phyloP scores from a whole-genome alignment of 2,888 invertebrate species.

The Adelognathus sp. region DNA sequence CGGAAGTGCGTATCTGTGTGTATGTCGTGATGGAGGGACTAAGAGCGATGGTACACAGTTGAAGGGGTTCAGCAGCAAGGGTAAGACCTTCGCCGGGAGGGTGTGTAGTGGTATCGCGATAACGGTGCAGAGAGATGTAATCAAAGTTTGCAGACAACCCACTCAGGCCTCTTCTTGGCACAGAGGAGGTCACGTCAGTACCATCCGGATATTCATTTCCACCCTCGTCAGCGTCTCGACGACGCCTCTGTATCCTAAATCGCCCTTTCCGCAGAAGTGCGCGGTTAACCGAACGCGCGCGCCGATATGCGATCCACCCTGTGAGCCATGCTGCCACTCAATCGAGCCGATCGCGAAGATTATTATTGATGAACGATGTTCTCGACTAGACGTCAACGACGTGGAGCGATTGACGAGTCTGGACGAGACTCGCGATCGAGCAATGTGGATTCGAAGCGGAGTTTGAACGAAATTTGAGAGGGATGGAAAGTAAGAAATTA shows the following conservation, averaged over 20 bases:
- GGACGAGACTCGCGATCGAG: too few relatives aligned
- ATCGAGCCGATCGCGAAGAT: conserved; percentile 11
- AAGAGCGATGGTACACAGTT: conserved; percentile 21
- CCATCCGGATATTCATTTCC: conserved; percentile 69
- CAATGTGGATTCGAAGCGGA: too few relatives aligned
- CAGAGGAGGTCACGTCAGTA: conserved; percentile 65
- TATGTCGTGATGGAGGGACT: background rate
- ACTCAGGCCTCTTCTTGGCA: conserved; percentile 64
- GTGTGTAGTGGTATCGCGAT: conserved; percentile 58
- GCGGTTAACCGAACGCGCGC: background rate
- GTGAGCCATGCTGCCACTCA: background rate
- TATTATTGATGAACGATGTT: background rate
- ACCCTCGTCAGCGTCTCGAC: conserved; percentile 62
- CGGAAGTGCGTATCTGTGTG: background rate
- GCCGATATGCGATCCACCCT: background rate
- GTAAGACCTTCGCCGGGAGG: conserved; percentile 60
- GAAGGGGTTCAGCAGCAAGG: conserved; percentile 50
- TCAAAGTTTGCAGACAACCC: conserved; percentile 77
- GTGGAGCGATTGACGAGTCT: background rate
- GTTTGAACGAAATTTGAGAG: too few relatives aligned
- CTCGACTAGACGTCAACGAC: background rate
- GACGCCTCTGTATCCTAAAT: conserved; percentile 1
- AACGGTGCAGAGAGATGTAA: conserved; percentile 74
- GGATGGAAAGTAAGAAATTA: too few relatives aligned
- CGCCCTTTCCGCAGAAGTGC: conserved; percentile 7